Evolutionary conservation across 2,797 vertebrate genomes (phyloP), one percentile per base, ranked within the genome.

Genomic region (Microctenopoma stevenorrisi): DNA sequence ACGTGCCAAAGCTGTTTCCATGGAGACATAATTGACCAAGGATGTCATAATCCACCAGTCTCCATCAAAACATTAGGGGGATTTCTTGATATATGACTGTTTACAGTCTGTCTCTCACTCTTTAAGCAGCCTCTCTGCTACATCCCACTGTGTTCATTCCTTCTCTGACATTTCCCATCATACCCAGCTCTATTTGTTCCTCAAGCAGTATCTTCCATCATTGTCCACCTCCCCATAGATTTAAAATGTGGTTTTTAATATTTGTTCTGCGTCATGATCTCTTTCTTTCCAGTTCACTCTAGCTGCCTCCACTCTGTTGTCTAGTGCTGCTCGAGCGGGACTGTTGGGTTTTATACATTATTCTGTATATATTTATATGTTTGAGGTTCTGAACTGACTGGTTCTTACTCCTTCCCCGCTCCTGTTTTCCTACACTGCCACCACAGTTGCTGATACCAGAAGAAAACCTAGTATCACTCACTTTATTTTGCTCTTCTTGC

Each of bases 51-150:
- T 64, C 52, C 43, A 28, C 63, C 70, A 42, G 53, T 48, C 16
- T 1, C 52, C 55, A 73, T 69, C 22, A 68, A 71, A 81, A 74
- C 68, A 57, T 59, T 22, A 22, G 8, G 22, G 54, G 48, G 52
- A 50, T 60, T 54, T 72, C 22, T 59, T 77, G 68, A 84, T 75
- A 47, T 75, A 79, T 61, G 71, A 74, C 64, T 79, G 67, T 86
- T 81, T 72, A 74, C 70, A 54, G 18, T 71, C 42, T 35, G 25
- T 46, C 14, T 57, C 18, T 74, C 18, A 47, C 7, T 42, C 10
- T 48, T 48, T 8, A 61, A 42, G 30, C 42, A 54, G 37, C 15
- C 2, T 43, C 7, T 43, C 26, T 54, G 4, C 16, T 4, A 16
- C 2, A 1, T 15, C 18, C 33, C 33, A 68, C 38, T 40, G 22